Evolutionary conservation across 2,888 invertebrate genomes (phyloP).

Genomic region (Chalcis sispes): DNA sequence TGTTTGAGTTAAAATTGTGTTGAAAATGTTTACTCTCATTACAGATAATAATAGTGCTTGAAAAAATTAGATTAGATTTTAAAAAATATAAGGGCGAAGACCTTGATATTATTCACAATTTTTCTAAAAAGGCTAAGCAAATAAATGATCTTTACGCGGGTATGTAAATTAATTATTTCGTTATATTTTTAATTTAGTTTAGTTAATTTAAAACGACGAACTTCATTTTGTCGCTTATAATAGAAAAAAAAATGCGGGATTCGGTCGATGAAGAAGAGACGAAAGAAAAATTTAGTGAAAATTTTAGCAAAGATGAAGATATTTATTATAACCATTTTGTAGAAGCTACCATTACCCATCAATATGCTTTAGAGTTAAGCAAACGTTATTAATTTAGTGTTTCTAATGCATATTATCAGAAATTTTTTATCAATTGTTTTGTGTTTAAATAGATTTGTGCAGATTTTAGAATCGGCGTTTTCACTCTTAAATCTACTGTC

Average conservation of each 20-base stretch:
- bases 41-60: conserved; percentile 38
- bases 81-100: conserved; percentile 16
- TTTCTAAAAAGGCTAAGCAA: conserved; percentile 20
- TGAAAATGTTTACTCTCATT: not conserved
- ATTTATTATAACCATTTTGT: conserved; percentile 21
- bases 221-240: conserved; percentile 11
- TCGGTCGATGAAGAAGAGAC: not conserved
- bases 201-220: not conserved
- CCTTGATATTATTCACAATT: conserved; percentile 35
- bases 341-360: conserved; percentile 15
- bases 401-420: no score
- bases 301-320: not conserved
- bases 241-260: conserved; percentile 20
- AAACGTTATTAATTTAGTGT: not conserved
- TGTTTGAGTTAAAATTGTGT: no score
- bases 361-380: conserved; percentile 41
- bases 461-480: conserved; percentile 27
- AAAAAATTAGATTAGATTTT: conserved; percentile 44
- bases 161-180: no score
- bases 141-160: conserved; percentile 41
- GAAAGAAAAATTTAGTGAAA: not conserved
- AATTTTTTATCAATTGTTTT: not conserved
- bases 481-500: conserved; percentile 38
- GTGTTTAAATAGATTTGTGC: conserved; percentile 26
- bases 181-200: no score